Conservation (phyloP, 2,888 invertebrate genomes). For the Holacanthella duospinosa region DNA sequence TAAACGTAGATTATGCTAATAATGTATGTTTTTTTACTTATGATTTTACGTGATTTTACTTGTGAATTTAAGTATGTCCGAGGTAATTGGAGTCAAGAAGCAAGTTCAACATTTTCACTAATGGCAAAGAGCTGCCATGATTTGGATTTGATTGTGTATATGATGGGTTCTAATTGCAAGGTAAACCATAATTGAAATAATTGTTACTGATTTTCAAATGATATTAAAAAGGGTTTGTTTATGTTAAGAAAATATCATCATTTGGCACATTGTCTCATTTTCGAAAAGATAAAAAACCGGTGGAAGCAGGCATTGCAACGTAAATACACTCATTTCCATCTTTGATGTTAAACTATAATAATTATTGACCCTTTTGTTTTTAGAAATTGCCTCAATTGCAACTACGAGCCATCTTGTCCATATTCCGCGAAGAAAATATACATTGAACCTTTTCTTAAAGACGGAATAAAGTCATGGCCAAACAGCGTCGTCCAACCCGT, state of each 20-base stretch:
- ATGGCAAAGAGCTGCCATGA: conserved; percentile 45
- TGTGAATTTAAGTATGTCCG: conserved; percentile 32
- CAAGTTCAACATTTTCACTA: conserved; percentile 41
- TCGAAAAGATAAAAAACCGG: conserved; percentile 41
- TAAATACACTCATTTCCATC: conserved; percentile 11
- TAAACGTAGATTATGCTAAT: no score
- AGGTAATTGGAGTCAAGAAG: conserved; percentile 43
- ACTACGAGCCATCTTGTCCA: conserved; percentile 41
- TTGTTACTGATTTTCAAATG: background rate
- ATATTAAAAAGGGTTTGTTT: conserved; percentile 1
- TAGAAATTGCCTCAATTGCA: conserved; percentile 42
- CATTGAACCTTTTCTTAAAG: conserved; percentile 35
- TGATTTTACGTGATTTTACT: no score
- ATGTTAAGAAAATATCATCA: conserved; percentile 27
- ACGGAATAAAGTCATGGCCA: conserved; percentile 36
- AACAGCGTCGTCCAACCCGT: conserved; percentile 36
- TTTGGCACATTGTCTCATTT: conserved; percentile 38
- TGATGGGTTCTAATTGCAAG: conserved; percentile 40
- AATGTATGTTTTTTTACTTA: no score
- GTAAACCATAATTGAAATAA: conserved; percentile 14
- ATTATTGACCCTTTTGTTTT: no score
- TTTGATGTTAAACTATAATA: background rate
- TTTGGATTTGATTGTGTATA: conserved; percentile 42
- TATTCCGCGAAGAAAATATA: conserved; percentile 45
- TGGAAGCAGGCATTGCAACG: conserved; percentile 38